Percentiles rank a stretch among this genome's conserved stretches.
Conservation (phyloP, 2,797 vertebrate genomes). For the Pelochelys cantorii region DNA sequence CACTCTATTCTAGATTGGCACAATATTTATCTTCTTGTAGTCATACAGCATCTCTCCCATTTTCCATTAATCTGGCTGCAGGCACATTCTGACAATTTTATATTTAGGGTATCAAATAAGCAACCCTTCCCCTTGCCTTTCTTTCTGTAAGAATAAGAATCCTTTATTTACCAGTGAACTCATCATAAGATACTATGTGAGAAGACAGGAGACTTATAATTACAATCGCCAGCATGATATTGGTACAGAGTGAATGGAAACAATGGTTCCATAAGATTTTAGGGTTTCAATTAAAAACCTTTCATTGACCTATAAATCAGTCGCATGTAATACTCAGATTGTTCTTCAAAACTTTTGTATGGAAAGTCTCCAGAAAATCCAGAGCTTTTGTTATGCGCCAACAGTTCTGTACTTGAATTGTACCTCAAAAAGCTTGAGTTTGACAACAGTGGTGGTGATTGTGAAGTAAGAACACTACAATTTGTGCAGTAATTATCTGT, state of each 20-base stretch:
- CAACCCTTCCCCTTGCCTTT: fast-evolving
- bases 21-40: not conserved
- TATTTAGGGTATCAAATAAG: not conserved
- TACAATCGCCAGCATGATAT: not conserved
- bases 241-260: not conserved
- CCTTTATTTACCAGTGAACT: not conserved
- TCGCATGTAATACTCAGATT: not conserved
- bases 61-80: not conserved
- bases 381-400: slow-evolving; percentile 53
- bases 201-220: not conserved
- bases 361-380: slow-evolving; percentile 24
- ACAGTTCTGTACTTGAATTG: slow-evolving; percentile 44
- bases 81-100: not conserved
- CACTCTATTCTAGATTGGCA: not conserved
- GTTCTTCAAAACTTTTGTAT: not conserved
- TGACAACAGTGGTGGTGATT: not conserved
- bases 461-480: not conserved
- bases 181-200: not conserved
- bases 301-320: not conserved
- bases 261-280: not conserved
- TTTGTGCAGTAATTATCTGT: not conserved
- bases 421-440: not conserved
- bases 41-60: not conserved
- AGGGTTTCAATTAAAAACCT: not conserved
- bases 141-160: not conserved